Evolutionary conservation across 2,888 invertebrate genomes (phyloP).

Genomic region (Ormyrus nitidulus): DNA sequence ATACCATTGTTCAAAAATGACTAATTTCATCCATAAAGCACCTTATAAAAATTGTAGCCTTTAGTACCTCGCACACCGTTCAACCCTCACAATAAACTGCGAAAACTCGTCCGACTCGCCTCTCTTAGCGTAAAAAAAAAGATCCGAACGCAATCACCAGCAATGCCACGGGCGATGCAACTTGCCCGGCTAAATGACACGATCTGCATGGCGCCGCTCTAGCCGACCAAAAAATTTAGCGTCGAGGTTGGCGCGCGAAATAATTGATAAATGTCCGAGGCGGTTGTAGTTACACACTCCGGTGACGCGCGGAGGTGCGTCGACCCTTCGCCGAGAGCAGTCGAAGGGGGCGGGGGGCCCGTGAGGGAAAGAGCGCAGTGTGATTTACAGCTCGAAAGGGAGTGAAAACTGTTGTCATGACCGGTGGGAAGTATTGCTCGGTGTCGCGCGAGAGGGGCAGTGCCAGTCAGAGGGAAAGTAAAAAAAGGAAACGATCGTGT

Average conservation of each 20-base stretch:
- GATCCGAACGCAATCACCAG: too few relatives aligned
- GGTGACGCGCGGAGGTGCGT: neutral
- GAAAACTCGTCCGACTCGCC: too few relatives aligned
- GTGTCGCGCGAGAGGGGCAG: neutral
- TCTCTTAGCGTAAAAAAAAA: too few relatives aligned
- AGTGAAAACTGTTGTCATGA: slow-evolving; percentile 69
- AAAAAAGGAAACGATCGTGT: slow-evolving; percentile 38
- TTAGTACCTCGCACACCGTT: too few relatives aligned
- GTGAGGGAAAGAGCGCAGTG: slow-evolving; percentile 48
- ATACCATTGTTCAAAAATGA: too few relatives aligned
- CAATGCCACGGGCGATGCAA: neutral
- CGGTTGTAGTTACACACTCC: neutral
- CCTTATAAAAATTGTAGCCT: too few relatives aligned
- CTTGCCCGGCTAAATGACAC: slow-evolving; percentile 63
- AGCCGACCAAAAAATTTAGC: slow-evolving; percentile 59
- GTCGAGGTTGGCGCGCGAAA: slow-evolving; percentile 63
- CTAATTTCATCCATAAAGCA: too few relatives aligned
- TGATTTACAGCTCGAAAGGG: slow-evolving; percentile 68
- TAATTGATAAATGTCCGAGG: slow-evolving; percentile 69
- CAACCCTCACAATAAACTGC: too few relatives aligned
- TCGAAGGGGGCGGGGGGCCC: neutral
- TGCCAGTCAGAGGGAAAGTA: neutral
- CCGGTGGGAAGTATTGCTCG: slow-evolving; percentile 56
- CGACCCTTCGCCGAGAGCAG: slow-evolving; percentile 19
- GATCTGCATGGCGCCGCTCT: slow-evolving; percentile 65